Conservation (phyloP, 2,888 invertebrate species). For the Vesta saturnalis region DNA sequence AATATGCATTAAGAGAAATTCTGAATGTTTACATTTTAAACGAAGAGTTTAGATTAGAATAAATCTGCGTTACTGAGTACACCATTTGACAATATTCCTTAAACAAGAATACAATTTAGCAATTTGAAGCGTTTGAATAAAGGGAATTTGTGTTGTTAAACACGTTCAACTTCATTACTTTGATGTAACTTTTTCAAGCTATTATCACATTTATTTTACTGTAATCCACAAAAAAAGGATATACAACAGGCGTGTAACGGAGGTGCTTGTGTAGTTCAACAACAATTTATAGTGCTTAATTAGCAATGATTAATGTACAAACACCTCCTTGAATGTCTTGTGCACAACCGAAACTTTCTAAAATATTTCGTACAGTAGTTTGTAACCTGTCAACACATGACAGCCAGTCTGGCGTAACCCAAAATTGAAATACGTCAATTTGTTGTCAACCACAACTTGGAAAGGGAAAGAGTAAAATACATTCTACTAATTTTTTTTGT, state of each 20-base stretch:
- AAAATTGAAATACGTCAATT: conserved; percentile 38
- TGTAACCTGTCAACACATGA: conserved; percentile 31
- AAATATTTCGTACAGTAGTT: conserved; percentile 30
- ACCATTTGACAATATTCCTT: too few relatives aligned
- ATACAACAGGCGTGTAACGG: neutral
- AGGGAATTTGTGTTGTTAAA: too few relatives aligned
- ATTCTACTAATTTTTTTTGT: conserved; percentile 19
- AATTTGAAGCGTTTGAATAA: too few relatives aligned
- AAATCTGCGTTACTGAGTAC: too few relatives aligned
- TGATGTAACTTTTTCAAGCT: too few relatives aligned
- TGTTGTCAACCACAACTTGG: conserved; percentile 34
- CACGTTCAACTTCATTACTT: too few relatives aligned
- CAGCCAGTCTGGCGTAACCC: conserved; percentile 29
- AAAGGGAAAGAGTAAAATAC: conserved; percentile 25
- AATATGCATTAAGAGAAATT: too few relatives aligned
- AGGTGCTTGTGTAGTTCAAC: neutral
- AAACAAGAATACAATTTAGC: too few relatives aligned
- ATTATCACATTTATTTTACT: neutral
- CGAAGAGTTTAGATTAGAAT: too few relatives aligned
- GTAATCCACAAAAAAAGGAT: neutral
- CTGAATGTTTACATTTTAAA: too few relatives aligned
- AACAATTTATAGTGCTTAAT: neutral
- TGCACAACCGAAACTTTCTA: conserved; percentile 16
- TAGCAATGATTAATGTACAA: neutral
- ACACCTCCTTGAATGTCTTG: neutral